Evolutionary conservation across 1,140 invertebrate genomes (phyloP).

Genomic region (Drosophila melanica): DNA sequence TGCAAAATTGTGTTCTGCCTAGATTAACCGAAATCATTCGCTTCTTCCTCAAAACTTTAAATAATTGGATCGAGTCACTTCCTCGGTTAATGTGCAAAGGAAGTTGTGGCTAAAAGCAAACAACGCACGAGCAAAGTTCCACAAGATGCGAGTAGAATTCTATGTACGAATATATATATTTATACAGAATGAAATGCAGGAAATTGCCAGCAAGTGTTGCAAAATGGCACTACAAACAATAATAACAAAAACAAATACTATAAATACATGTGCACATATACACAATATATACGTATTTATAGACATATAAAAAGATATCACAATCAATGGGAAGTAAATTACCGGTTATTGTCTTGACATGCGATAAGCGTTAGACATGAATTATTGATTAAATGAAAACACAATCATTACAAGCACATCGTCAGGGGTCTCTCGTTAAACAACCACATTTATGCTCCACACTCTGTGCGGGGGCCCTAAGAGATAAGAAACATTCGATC

Average conservation of each 20-base stretch:
- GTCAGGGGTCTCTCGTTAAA: conserved; percentile 8
- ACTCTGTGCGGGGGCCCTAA: neutral
- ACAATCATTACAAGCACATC: conserved; percentile 55
- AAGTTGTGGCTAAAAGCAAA: conserved; percentile 16
- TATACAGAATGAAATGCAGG: conserved; percentile 15
- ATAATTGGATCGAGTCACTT: conserved; percentile 42
- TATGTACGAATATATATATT: no score
- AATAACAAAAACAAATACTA: conserved; percentile 6
- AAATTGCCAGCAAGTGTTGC: conserved; percentile 33
- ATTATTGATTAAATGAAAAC: conserved; percentile 65
- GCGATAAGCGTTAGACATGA: conserved; percentile 48
- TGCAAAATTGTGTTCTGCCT: neutral
- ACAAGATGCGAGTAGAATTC: neutral
- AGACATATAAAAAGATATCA: neutral
- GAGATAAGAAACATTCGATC: neutral
- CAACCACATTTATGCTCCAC: conserved; percentile 1
- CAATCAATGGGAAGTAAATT: conserved; percentile 65
- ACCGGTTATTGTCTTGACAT: conserved; percentile 35
- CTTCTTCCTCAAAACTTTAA: neutral
- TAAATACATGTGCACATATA: conserved; percentile 9
- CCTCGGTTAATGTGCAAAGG: conserved; percentile 29
- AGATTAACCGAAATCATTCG: conserved; percentile 1
- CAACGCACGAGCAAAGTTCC: conserved; percentile 4
- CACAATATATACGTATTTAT: neutral
- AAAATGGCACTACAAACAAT: conserved; percentile 18